Evolutionary conservation across 2,888 invertebrate species (phyloP).

Genomic region (Eumerus sabulonum): DNA sequence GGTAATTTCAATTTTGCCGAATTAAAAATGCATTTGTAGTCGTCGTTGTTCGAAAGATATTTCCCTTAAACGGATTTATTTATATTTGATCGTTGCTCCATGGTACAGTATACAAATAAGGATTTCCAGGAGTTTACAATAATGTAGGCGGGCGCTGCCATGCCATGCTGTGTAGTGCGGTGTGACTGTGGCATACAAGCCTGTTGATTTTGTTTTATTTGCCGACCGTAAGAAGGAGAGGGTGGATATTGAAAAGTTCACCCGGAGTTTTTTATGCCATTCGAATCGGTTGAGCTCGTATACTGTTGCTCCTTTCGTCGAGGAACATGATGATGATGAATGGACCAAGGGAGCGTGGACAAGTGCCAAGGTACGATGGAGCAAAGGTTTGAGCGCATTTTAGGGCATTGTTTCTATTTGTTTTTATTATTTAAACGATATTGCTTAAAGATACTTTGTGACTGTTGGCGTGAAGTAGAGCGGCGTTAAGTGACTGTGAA

Average conservation of each 20-base stretch:
- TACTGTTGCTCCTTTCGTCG: slow-evolving; percentile 55
- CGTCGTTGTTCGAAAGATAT: slow-evolving; percentile 65
- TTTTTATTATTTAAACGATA: slow-evolving; percentile 52
- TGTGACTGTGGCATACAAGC: background rate
- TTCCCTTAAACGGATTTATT: slow-evolving; percentile 66
- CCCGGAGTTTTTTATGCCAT: slow-evolving; percentile 45
- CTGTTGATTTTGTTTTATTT: too few relatives aligned
- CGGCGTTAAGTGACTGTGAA: slow-evolving; percentile 58
- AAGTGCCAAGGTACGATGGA: background rate
- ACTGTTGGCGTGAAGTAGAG: slow-evolving; percentile 58
- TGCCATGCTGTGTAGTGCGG: background rate
- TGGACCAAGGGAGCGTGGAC: too few relatives aligned
- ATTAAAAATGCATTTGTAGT: slow-evolving; percentile 68
- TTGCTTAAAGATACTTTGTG: slow-evolving; percentile 61
- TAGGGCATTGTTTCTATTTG: slow-evolving; percentile 15
- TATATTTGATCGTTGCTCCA: slow-evolving; percentile 60
- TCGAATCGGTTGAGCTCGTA: slow-evolving; percentile 64
- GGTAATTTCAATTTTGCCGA: slow-evolving; percentile 67
- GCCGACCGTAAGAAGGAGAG: too few relatives aligned
- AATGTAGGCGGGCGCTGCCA: background rate
- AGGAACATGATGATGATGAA: background rate
- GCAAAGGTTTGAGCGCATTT: slow-evolving; percentile 22
- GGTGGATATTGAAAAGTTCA: slow-evolving; percentile 55
- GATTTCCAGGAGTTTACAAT: slow-evolving; percentile 12
- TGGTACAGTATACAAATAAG: slow-evolving; percentile 39